phyloP scores from a whole-genome alignment of 64 coral and sea anemone species.

The Dendrophyllia cribrosa region DNA sequence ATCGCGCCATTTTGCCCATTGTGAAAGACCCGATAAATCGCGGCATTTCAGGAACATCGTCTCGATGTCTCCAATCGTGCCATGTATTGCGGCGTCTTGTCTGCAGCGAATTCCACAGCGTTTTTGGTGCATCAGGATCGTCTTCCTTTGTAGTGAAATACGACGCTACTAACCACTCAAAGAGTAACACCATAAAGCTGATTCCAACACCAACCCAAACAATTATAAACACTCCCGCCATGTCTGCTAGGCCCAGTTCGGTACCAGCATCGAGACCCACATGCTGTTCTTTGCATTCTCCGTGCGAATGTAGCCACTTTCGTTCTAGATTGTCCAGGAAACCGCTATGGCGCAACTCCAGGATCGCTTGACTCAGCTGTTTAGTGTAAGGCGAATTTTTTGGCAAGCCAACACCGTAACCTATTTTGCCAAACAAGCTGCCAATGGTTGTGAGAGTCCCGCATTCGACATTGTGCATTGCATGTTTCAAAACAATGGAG shows the following conservation, averaged over 20 bases:
- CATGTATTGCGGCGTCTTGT: slow-evolving; percentile 43
- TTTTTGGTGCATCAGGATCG: neutral
- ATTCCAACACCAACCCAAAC: slow-evolving; percentile 58
- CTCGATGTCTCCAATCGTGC: slow-evolving; percentile 82
- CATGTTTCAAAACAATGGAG: slow-evolving; percentile 71
- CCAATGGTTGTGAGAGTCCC: slow-evolving; percentile 73
- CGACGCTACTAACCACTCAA: slow-evolving; percentile 80
- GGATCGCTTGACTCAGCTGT: slow-evolving; percentile 72
- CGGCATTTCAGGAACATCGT: slow-evolving; percentile 65
- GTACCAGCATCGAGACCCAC: neutral
- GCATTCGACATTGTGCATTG: slow-evolving; percentile 59
- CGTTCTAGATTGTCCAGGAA: slow-evolving; percentile 68
- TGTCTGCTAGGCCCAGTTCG: slow-evolving; percentile 52
- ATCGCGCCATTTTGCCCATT: neutral
- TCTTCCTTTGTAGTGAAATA: slow-evolving; percentile 37
- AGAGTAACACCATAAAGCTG: slow-evolving; percentile 66
- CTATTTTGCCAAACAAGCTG: slow-evolving; percentile 77
- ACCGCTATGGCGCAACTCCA: slow-evolving; percentile 73
- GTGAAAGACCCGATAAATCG: neutral
- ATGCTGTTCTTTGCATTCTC: slow-evolving; percentile 12
- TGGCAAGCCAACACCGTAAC: slow-evolving; percentile 79
- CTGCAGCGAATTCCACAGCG: slow-evolving; percentile 47
- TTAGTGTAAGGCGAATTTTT: slow-evolving; percentile 81
- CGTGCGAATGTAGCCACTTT: slow-evolving; percentile 73
- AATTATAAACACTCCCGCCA: slow-evolving; percentile 81